These are phyloP conservation scores for Sciurus carolinensis DNA, from an alignment of 2,797 vertebrate genomes.

Conservation along the genomic window DNA sequence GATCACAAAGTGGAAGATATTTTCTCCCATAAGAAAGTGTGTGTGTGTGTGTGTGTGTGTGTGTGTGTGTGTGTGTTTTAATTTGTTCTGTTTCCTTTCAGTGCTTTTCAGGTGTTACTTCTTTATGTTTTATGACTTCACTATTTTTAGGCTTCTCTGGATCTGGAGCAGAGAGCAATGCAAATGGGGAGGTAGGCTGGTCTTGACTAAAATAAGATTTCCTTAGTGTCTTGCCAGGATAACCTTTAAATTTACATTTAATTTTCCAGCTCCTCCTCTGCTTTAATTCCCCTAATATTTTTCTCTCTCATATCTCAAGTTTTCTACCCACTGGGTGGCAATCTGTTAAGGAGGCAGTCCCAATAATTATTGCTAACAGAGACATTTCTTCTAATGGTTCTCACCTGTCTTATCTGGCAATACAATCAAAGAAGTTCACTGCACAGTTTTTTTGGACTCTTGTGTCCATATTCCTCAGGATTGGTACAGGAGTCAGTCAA, in stretches of 20 bases:
- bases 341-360: neutral
- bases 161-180: slow-evolving; percentile 14
- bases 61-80: no score
- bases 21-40: slow-evolving; percentile 20
- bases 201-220: slow-evolving; percentile 15
- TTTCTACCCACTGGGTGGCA: neutral
- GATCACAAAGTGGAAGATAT: neutral
- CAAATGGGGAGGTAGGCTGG: neutral
- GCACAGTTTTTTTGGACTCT: neutral
- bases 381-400: slow-evolving; percentile 12
- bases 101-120: neutral
- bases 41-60: neutral
- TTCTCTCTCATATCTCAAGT: neutral
- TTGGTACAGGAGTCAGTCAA: neutral
- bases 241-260: slow-evolving; percentile 50
- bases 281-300: neutral
- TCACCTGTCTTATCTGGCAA: neutral
- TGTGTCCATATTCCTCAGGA: neutral
- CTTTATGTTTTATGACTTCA: neutral
- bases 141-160: neutral
- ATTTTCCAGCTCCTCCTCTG: slow-evolving; percentile 26
- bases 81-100: neutral
- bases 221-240: neutral
- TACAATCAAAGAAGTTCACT: neutral
- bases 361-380: neutral